These are phyloP conservation scores for Megalopta genalis DNA, from an alignment of 1,140 invertebrate species.

Conservation along the genomic window DNA sequence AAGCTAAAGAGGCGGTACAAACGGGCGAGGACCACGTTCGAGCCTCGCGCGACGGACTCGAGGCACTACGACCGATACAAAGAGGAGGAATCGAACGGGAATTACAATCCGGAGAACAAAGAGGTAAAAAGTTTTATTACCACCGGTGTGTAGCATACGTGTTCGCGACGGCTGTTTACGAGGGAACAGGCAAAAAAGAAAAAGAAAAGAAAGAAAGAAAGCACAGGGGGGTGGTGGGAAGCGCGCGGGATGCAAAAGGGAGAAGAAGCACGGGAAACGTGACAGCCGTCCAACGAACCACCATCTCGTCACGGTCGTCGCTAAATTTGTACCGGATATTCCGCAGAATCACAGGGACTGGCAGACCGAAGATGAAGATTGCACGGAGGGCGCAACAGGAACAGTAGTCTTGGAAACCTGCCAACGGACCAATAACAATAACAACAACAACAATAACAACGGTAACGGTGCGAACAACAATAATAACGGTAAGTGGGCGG, in stretches of 20 bases:
- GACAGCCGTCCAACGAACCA: constrained; percentile 13
- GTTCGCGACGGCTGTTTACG: neutral
- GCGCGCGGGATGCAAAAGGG: neutral
- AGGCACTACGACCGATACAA: constrained; percentile 73
- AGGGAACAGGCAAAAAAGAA: neutral
- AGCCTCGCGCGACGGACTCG: constrained; percentile 66
- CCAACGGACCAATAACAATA: constrained; percentile 76
- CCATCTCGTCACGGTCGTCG: constrained; percentile 52
- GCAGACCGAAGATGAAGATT: constrained; percentile 80
- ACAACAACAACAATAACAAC: constrained; percentile 72
- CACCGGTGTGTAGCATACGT: no score
- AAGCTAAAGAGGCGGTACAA: constrained; percentile 78
- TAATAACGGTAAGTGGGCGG: constrained; percentile 63
- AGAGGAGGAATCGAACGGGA: constrained; percentile 72
- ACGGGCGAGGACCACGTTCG: constrained; percentile 73
- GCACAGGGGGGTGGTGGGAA: neutral
- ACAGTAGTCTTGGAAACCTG: constrained; percentile 78
- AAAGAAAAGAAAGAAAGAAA: constrained; percentile 5
- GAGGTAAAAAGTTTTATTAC: constrained; percentile 67
- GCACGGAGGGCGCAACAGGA: constrained; percentile 74
- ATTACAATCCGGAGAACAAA: constrained; percentile 70
- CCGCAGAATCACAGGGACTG: constrained; percentile 77
- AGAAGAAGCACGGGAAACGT: constrained; percentile 35
- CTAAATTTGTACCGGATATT: constrained; percentile 73
- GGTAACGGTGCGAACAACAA: constrained; percentile 67